Conservation (phyloP, 2,888 invertebrate species). For the Terebella lapidaria region DNA sequence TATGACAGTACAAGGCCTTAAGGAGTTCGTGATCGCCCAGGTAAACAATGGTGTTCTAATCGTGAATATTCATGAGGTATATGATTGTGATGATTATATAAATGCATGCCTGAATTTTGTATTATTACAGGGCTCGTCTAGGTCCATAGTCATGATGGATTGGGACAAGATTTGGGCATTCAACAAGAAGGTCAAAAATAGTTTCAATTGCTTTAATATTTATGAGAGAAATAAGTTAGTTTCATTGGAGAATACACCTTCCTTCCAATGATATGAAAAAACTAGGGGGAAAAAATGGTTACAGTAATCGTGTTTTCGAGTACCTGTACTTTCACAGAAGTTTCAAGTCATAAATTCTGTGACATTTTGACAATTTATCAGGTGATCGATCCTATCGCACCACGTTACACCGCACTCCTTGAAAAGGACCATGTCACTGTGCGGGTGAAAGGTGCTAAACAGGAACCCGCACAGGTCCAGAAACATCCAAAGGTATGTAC, state of each 20-base stretch:
- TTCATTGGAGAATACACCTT: no score
- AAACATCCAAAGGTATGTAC: slow-evolving; percentile 75
- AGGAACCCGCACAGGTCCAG: slow-evolving; percentile 65
- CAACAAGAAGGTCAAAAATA: slow-evolving; percentile 81
- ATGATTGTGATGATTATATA: not conserved
- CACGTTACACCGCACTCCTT: slow-evolving; percentile 83
- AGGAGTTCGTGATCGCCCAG: slow-evolving; percentile 92
- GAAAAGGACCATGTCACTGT: slow-evolving; percentile 61
- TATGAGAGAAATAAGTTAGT: no score
- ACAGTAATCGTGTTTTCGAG: not conserved
- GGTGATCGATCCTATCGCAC: slow-evolving; percentile 93
- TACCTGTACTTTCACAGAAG: not conserved
- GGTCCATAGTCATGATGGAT: slow-evolving; percentile 97
- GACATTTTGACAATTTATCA: no score
- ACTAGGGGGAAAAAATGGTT: not conserved
- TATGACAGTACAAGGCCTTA: slow-evolving; percentile 93
- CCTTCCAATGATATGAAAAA: no score
- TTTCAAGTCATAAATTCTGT: not conserved
- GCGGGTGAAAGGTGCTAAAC: slow-evolving; percentile 61
- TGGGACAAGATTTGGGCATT: slow-evolving; percentile 99
- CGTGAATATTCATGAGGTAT: not conserved
- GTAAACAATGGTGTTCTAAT: slow-evolving; percentile 34
- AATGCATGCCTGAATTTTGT: not conserved
- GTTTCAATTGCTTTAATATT: slow-evolving; percentile 2
- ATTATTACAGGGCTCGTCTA: slow-evolving; percentile 75